These are phyloP conservation scores for Diarsia rubi DNA, from an alignment of 2,888 invertebrate species.

Conservation along the genomic window DNA sequence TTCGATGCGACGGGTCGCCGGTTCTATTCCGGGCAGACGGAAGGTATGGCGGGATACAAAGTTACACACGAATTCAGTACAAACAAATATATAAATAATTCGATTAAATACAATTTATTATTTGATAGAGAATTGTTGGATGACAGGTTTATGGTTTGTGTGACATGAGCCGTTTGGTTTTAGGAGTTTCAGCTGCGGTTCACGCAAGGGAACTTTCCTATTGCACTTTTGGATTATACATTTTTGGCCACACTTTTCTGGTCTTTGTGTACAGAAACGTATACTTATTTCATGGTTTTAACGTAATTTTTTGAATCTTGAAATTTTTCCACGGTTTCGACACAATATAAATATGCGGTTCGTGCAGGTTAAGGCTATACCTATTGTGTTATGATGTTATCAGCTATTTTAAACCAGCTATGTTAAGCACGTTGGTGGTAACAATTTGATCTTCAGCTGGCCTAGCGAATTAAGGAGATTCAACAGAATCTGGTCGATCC, in stretches of 20 bases:
- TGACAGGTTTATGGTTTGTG: slow-evolving; percentile 33
- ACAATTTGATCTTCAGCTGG: neutral
- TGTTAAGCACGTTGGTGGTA: too few relatives aligned
- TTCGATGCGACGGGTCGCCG: slow-evolving; percentile 86
- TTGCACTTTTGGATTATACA: neutral
- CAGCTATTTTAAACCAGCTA: too few relatives aligned
- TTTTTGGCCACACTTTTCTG: neutral
- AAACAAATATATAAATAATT: slow-evolving; percentile 51
- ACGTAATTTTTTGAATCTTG: too few relatives aligned
- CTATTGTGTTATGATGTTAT: too few relatives aligned
- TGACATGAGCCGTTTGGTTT: neutral
- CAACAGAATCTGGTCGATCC: too few relatives aligned
- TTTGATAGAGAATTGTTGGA: slow-evolving; percentile 20
- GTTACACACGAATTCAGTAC: slow-evolving; percentile 66
- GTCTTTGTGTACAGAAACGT: neutral
- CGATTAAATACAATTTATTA: slow-evolving; percentile 49
- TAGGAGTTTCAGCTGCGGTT: neutral
- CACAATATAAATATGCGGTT: too few relatives aligned
- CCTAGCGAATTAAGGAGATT: neutral
- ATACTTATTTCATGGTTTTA: neutral
- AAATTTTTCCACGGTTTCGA: too few relatives aligned
- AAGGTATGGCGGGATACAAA: slow-evolving; percentile 71
- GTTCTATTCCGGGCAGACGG: slow-evolving; percentile 87
- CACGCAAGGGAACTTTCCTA: neutral
- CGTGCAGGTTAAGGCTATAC: too few relatives aligned